Percentiles rank a stretch among this genome's conserved stretches.
Conservation (phyloP, 2,888 invertebrate species). For the Archips xylosteana region DNA sequence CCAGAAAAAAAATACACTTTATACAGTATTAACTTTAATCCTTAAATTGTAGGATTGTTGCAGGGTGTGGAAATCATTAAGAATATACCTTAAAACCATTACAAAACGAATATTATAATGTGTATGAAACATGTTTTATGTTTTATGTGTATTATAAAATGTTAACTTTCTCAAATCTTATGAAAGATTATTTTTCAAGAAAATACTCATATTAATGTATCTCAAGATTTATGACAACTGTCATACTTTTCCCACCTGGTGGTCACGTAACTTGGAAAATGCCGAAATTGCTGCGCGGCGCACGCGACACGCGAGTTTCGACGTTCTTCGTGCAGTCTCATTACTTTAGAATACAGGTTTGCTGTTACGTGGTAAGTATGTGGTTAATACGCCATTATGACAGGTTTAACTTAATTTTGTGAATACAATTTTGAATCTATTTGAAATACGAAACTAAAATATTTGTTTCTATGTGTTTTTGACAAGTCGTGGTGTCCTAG, state of each 20-base stretch:
- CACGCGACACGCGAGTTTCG: conserved; percentile 6
- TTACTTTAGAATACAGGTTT: not conserved
- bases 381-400: not conserved
- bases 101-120: too few relatives aligned
- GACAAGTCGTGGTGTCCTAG: too few relatives aligned
- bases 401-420: not conserved
- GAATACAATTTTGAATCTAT: too few relatives aligned
- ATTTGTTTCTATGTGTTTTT: too few relatives aligned
- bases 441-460: too few relatives aligned
- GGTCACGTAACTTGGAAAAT: conserved; percentile 8
- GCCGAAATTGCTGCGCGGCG: conserved; percentile 3
- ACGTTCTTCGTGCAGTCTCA: not conserved
- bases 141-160: too few relatives aligned
- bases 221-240: not conserved
- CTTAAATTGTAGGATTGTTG: too few relatives aligned
- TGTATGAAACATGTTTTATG: too few relatives aligned
- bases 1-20: too few relatives aligned
- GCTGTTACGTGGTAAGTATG: not conserved
- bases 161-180: not conserved
- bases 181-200: not conserved
- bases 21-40: too few relatives aligned
- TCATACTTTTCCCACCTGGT: not conserved
- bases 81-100: too few relatives aligned
- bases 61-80: too few relatives aligned
- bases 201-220: not conserved